These are phyloP conservation scores for Malurus leucopterus DNA, from an alignment of 2,797 vertebrate species.

Conservation along the genomic window DNA sequence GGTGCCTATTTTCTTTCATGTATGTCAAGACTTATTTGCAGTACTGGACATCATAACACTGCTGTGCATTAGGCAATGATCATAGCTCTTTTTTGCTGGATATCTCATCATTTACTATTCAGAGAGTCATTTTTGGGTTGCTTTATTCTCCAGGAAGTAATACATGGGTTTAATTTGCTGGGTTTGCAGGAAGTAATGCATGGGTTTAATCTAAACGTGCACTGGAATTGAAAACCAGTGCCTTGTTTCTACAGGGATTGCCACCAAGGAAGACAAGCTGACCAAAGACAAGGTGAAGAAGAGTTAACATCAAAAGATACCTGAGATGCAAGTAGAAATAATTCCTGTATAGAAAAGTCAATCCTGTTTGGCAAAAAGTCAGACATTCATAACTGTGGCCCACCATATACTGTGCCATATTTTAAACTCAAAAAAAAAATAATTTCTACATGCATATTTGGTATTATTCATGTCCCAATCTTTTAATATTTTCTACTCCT, in stretches of 20 bases:
- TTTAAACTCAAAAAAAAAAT: neutral
- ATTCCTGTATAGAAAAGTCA: neutral
- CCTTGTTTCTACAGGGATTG: neutral
- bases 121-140: neutral
- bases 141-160: neutral
- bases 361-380: neutral
- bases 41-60: neutral
- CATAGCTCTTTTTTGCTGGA: neutral
- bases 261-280: neutral
- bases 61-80: fast-evolving
- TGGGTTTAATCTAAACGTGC: neutral
- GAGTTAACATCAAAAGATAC: neutral
- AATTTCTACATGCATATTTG: neutral
- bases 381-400: neutral
- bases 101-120: neutral
- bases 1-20: neutral
- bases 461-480: neutral
- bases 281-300: neutral
- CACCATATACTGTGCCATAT: neutral
- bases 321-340: neutral
- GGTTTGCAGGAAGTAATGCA: neutral
- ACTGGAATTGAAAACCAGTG: neutral
- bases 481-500: neutral
- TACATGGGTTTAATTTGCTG: neutral
- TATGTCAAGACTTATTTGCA: neutral